These are phyloP conservation scores for Zosterops pallidus DNA, from an alignment of 2,113 vertebrate genomes.

Conservation along the genomic window DNA sequence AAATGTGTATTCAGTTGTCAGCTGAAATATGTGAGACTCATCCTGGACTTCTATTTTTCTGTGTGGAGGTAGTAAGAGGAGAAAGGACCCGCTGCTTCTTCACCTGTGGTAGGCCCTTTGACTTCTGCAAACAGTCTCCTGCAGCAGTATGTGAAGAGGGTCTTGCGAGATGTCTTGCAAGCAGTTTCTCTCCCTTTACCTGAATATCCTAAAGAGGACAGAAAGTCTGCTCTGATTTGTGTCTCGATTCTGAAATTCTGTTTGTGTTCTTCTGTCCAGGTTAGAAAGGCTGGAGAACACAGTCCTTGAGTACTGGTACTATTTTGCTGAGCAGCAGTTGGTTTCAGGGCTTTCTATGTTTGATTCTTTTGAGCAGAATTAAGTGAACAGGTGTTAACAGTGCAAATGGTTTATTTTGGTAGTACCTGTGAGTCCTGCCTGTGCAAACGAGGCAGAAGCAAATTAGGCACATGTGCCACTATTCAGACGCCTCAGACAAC, in stretches of 20 bases:
- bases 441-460: neutral
- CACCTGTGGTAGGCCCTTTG: neutral
- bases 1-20: neutral
- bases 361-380: neutral
- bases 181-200: neutral
- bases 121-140: neutral
- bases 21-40: neutral
- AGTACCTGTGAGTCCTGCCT: neutral
- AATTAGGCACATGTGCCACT: neutral
- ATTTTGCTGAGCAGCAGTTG: neutral
- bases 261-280: neutral
- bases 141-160: too few species aligned
- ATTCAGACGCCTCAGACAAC: neutral
- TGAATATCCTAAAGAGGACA: neutral
- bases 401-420: neutral
- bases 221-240: neutral
- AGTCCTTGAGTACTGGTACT: neutral
- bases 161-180: neutral
- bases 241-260: neutral
- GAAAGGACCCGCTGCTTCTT: neutral
- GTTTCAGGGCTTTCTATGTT: neutral
- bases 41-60: neutral
- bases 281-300: neutral
- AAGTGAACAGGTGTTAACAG: neutral
- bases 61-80: neutral